Evolutionary conservation across 2,113 vertebrate genomes (phyloP), one percentile per base, ranked within the genome.

Genomic region (Odontesthes bonariensis): DNA sequence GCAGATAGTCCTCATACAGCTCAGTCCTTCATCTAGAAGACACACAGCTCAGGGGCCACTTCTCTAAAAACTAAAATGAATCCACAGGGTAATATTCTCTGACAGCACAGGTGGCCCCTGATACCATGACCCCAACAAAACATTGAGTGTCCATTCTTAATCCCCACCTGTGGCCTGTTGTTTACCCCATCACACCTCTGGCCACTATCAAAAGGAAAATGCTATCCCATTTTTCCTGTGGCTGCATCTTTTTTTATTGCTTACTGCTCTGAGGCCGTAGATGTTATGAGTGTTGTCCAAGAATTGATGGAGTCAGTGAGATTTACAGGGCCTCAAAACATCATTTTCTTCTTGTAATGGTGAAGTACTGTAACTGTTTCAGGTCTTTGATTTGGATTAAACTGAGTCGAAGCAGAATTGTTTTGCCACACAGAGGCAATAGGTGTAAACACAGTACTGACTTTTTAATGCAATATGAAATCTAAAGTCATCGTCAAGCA

Each of bases 21-120:
- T 82, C 82, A 73, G 58, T 75, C 80, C 77, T 79, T 80, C 54
- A 68, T 71, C 78, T 56, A 82, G 84, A 85, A 85, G 81, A 60
- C 81, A 49, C 40, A 65, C 83, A 76, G 75, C 71, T 81, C 77
- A 76, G 77, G 79, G 80, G 79, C 72, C 54, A 74, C 16, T 71
- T 55, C 72, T 78, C 49, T 51, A 51, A 65, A 66, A 61, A 74
- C 65, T 66, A 62, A 73, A 71, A 71, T 22, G 72, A 75, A 88
- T 87, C 27, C 61, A 0, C 47, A 31, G 85, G 73, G 82, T 90
- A 87, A 92, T 92, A 88, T 86, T 93, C 83, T 83, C 82, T 67
- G 71, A 77, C 84, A 81, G 83, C 80, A 73, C 6, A 47, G 82
- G 72, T 69, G 59, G 71, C 56, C 75, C 74, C 86, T 54, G 83